Base-by-base conservation (phyloP, 2,113 vertebrate species). In the Ranitomeya imitator region DNA sequence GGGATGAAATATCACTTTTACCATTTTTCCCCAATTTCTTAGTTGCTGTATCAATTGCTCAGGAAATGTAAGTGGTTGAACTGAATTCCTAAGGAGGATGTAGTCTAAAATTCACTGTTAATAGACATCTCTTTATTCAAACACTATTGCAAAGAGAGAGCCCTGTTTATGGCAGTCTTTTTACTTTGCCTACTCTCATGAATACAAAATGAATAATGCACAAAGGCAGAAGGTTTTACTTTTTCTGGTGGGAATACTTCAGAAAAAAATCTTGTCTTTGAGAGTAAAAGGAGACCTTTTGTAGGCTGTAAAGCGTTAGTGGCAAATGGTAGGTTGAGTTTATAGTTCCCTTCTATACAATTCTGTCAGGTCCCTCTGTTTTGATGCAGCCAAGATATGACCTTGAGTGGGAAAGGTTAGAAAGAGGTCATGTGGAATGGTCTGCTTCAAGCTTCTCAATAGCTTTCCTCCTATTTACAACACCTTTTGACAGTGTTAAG, bases 401-500 rank as follows among this genome's bases (percentile, higher is more conserved):
- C 92, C 92, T 90, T 93, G 92, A 94, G 93, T 93, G 92, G 92
- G 93, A 92, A 91, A 95, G 96, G 96, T 95, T 94, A 95, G 91
- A 79, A 92, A 90, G 90, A 93, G 95, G 96, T 94, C 95, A 92
- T 93, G 93, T 91, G 92, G 95, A 95, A 95, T 94, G 92, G 93
- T 95, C 94, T 93, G 60, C 88, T 74, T 79, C 91, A 85, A 45
- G 79, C 90, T 90, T 91, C 90, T 90, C 85, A 37, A 52, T 90
- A 85, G 91, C 90, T 90, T 89, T 87, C 86, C 93, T 94, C 93
- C 92, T 93, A 93, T 92, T 94, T 94, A 90, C 94, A 91, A 93
- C 93, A 93, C 95, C 93, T 95, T 95, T 92, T 96, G 96, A 96
- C 95, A 95, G 94, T 93, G 93, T 94, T 94, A 94, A 95, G 94